Base-by-base conservation (phyloP, 2,113 vertebrate species). In the Fulica atra region DNA sequence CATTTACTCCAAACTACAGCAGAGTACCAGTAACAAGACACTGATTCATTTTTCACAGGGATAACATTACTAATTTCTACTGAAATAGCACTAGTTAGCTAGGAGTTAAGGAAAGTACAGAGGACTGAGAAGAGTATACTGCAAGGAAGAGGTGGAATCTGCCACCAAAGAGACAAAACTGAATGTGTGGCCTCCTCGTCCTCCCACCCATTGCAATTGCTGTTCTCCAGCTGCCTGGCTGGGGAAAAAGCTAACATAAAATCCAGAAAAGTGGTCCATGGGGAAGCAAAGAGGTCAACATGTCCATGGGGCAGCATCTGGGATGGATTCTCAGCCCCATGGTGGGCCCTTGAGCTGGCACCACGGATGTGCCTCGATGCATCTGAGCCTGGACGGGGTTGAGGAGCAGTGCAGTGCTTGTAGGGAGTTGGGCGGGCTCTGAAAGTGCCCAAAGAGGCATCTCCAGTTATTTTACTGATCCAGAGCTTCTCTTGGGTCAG, bases 141-240 rank as follows among this genome's bases (percentile, higher is more conserved):
- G 25, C 20, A 46, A 59, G 63, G 36, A 80, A 36, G 28, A 68
- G 25, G 11, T n/a, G 36, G 35, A 29, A 54, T 66, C 56, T 56
- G 10, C 38, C 68, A 54, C 53, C 20, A 9, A 56, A 71, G 11
- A 26, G 31, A 35, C 11, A 56, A 72, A 44, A 42, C 17, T 11
- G 7, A 28, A 13, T 0, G 1, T 9, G 6, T 9, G 46, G 46
- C 51, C 56, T 21, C 23, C 16, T 0, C 14, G 20, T 18, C 54
- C 24, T 42, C 48, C 21, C 36, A 74, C 17, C 16, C 24, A 11
- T 4, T 71, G 86, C 8, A 25, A 9, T 26, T 44, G 35, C 16
- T 33, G n/a, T 23, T 20, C 38, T 72, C n/a, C 74, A 78, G 38
- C 10, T 35, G 36, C 9, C 8, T 19, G 4, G 48, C 42, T 56